phyloP scores from a whole-genome alignment of 1,140 invertebrate species.

The Drosophila lowei region DNA sequence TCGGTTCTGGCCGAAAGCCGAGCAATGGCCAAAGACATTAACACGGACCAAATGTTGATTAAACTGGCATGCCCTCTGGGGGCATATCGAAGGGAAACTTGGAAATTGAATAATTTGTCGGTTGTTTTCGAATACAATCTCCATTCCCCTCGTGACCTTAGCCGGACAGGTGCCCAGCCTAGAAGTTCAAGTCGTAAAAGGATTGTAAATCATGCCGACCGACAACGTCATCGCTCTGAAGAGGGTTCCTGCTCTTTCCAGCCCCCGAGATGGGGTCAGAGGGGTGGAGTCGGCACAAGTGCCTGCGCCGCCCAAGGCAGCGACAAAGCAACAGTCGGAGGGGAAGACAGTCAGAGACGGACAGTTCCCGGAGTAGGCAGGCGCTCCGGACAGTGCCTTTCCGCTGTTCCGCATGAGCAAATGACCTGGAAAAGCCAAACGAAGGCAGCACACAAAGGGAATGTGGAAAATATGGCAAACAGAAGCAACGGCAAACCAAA shows the following conservation, averaged over 20 bases:
- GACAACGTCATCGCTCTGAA: slow-evolving; percentile 59
- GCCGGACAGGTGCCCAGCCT: slow-evolving; percentile 44
- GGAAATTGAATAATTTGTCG: slow-evolving; percentile 49
- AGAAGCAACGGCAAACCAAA: slow-evolving; percentile 9
- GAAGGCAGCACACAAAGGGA: slow-evolving; percentile 62
- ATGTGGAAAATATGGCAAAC: slow-evolving; percentile 44
- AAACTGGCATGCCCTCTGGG: slow-evolving; percentile 44
- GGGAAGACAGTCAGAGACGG: slow-evolving; percentile 10
- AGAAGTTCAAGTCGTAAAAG: slow-evolving; percentile 43
- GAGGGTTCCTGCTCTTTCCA: slow-evolving; percentile 34
- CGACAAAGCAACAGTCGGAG: slow-evolving; percentile 18
- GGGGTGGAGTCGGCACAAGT: slow-evolving; percentile 61
- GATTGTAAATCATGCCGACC: slow-evolving; percentile 70
- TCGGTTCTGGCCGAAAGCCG: slow-evolving; percentile 26
- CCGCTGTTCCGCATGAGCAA: slow-evolving; percentile 66
- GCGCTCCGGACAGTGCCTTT: slow-evolving; percentile 44
- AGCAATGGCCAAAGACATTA: slow-evolving; percentile 55
- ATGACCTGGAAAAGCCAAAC: slow-evolving; percentile 76
- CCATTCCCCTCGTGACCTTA: slow-evolving; percentile 42
- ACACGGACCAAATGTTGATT: slow-evolving; percentile 54
- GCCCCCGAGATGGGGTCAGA: slow-evolving; percentile 4
- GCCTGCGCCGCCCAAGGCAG: slow-evolving; percentile 55
- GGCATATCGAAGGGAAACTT: slow-evolving; percentile 18
- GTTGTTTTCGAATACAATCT: slow-evolving; percentile 20
- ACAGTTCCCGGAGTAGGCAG: slow-evolving; percentile 6